A percentile compares a stretch with the other conserved stretches of the same genome.
Conservation (phyloP, 2,888 invertebrate species). For the Hemaris fuciformis region DNA sequence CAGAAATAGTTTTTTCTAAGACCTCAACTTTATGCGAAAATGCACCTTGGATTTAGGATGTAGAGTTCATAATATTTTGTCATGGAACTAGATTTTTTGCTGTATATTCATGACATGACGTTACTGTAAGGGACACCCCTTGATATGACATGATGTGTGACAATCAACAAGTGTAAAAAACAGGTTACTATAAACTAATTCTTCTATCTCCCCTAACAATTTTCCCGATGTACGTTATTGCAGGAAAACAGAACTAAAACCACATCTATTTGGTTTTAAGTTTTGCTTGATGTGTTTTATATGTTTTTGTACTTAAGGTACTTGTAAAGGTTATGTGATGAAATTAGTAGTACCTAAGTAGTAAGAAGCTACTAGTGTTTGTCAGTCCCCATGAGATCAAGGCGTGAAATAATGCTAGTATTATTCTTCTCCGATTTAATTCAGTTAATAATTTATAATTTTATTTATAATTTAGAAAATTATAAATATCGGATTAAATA, state of each 20-base stretch:
- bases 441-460: no score
- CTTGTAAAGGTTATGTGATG: no score
- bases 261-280: not conserved
- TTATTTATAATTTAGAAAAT: no score
- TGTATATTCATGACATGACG: not conserved
- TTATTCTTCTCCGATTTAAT: no score
- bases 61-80: not conserved
- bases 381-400: no score
- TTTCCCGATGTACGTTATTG: not conserved
- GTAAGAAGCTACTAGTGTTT: no score
- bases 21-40: not conserved
- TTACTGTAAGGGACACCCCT: not conserved
- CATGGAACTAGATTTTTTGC: not conserved
- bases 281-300: no score
- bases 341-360: no score
- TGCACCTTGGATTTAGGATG: not conserved
- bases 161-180: slow-evolving; percentile 5
- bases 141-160: not conserved
- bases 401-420: no score
- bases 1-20: slow-evolving; percentile 1
- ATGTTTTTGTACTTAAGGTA: no score
- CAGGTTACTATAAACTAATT: not conserved
- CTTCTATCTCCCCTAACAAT: not conserved
- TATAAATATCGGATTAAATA: no score
- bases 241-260: not conserved